phyloP scores from a whole-genome alignment of 2,888 invertebrate genomes.

The Cyclophora albipunctata region DNA sequence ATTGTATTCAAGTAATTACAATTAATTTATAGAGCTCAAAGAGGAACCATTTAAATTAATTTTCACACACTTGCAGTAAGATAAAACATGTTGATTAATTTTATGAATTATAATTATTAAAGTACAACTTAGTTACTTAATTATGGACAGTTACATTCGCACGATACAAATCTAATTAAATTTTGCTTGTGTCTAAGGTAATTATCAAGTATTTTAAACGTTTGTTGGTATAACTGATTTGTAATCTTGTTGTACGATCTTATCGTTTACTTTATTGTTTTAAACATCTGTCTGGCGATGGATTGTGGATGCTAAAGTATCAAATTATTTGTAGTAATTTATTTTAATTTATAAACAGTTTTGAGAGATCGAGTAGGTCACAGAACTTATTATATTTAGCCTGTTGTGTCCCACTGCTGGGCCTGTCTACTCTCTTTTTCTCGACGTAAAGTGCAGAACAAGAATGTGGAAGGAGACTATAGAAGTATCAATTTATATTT shows the following conservation, averaged over 20 bases:
- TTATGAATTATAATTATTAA: slow-evolving; percentile 6
- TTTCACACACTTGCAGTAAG: slow-evolving; percentile 14
- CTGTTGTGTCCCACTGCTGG: too few relatives aligned
- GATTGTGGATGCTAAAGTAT: background rate
- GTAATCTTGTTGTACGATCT: slow-evolving; percentile 25
- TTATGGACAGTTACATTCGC: slow-evolving; percentile 41
- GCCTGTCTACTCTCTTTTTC: too few relatives aligned
- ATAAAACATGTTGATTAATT: slow-evolving; percentile 16
- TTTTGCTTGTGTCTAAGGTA: slow-evolving; percentile 20
- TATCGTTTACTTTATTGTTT: slow-evolving; percentile 7
- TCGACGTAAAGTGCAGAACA: too few relatives aligned
- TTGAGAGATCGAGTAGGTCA: too few relatives aligned
- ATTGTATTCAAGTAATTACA: too few relatives aligned
- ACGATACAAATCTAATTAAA: slow-evolving; percentile 42
- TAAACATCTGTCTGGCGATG: slow-evolving; percentile 5
- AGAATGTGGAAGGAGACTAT: too few relatives aligned
- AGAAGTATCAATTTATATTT: too few relatives aligned
- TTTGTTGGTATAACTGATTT: slow-evolving; percentile 32
- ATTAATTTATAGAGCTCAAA: slow-evolving; percentile 1
- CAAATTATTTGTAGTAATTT: too few relatives aligned
- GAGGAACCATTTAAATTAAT: slow-evolving; percentile 5
- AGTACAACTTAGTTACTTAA: slow-evolving; percentile 36
- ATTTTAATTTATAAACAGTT: too few relatives aligned
- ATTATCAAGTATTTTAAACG: slow-evolving; percentile 26
- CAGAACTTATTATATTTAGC: too few relatives aligned